Percentiles rank a stretch among this genome's conserved stretches.
phyloP scores from a whole-genome alignment of 2,113 vertebrate species.

The Lagenorhynchus albirostris region DNA sequence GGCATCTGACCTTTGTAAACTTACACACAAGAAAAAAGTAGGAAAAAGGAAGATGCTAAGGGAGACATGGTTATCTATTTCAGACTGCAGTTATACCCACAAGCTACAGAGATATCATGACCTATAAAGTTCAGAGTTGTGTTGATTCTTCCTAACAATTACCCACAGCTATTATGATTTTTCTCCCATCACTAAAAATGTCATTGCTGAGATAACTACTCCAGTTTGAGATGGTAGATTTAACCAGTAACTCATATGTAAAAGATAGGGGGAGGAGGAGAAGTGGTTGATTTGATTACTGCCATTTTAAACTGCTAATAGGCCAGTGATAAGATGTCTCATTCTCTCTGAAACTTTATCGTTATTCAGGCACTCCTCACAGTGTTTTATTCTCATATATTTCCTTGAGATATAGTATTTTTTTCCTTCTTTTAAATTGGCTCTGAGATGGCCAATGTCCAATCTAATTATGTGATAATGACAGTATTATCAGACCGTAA shows the following conservation, averaged over 20 bases:
- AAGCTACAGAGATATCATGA: conserved; percentile 61
- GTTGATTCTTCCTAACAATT: conserved; percentile 55
- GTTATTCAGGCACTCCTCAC: background rate
- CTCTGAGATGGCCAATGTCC: conserved; percentile 30
- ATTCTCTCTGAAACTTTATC: background rate
- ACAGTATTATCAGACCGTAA: conserved; percentile 16
- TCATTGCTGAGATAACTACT: conserved; percentile 41
- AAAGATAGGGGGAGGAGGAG: background rate
- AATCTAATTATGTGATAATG: conserved; percentile 51
- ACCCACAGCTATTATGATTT: conserved; percentile 51
- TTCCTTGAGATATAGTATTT: background rate
- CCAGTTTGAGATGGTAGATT: background rate
- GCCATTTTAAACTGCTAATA: background rate
- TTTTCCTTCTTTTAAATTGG: conserved; percentile 3
- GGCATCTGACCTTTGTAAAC: conserved; percentile 82
- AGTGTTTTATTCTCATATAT: background rate
- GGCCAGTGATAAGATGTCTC: background rate
- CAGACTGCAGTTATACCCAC: conserved; percentile 62
- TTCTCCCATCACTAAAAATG: conserved; percentile 39
- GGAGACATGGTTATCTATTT: conserved; percentile 74
- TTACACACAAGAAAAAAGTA: conserved; percentile 55
- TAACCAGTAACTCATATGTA: background rate
- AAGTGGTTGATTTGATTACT: background rate
- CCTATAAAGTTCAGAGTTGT: conserved; percentile 74
- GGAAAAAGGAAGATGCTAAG: conserved; percentile 69